Evolutionary conservation across 2,888 invertebrate genomes (phyloP).

Genomic region (Ephialtes manifestator): DNA sequence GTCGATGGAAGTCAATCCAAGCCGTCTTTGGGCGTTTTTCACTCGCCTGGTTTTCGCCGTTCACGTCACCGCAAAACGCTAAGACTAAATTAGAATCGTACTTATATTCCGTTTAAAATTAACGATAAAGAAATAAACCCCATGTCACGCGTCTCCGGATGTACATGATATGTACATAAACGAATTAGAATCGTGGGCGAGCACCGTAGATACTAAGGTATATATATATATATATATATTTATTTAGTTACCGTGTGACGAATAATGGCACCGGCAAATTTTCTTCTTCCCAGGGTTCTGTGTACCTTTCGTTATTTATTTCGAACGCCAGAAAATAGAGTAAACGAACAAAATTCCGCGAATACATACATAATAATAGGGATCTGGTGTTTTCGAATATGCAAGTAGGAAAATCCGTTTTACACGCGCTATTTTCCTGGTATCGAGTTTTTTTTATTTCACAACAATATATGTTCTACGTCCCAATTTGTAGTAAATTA

Average conservation of each 20-base stretch:
- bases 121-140: slow-evolving; percentile 46
- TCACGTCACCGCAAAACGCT: slow-evolving; percentile 93
- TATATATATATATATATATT: slow-evolving; percentile 42
- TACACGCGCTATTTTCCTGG: neutral
- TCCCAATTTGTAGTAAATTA: neutral
- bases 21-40: slow-evolving; percentile 99
- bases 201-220: slow-evolving; percentile 24
- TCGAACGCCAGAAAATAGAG: slow-evolving; percentile 68
- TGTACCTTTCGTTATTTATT: slow-evolving; percentile 21
- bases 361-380: slow-evolving; percentile 1
- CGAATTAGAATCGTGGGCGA: slow-evolving; percentile 14
- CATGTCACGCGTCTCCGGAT: slow-evolving; percentile 49
- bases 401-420: neutral
- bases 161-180: slow-evolving; percentile 35
- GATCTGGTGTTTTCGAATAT: neutral
- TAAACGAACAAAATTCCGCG: slow-evolving; percentile 15
- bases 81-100: slow-evolving; percentile 93
- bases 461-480: neutral
- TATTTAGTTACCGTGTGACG: slow-evolving; percentile 22
- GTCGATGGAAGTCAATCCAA: slow-evolving; percentile 97
- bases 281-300: slow-evolving; percentile 38
- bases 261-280: slow-evolving; percentile 21
- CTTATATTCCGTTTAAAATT: slow-evolving; percentile 93
- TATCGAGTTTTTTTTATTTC: neutral
- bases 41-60: slow-evolving; percentile 97